These are phyloP conservation scores for Diglossa cyanea DNA, from an alignment of 2,797 vertebrate genomes.

Conservation along the genomic window DNA sequence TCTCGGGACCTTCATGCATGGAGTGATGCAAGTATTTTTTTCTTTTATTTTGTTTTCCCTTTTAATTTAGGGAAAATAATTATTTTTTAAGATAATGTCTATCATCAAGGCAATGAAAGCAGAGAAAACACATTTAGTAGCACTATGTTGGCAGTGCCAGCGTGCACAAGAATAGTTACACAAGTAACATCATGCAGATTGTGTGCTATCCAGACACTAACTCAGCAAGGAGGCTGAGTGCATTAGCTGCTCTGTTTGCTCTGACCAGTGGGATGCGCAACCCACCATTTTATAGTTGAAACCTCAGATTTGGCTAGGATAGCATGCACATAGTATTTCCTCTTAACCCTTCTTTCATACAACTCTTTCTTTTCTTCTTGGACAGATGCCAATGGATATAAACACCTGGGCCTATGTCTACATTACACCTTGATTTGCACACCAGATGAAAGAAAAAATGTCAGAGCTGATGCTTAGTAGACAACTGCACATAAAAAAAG, in stretches of 20 bases:
- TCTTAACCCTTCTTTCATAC: background rate
- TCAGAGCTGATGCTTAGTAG: background rate
- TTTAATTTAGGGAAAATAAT: background rate
- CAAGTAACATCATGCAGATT: background rate
- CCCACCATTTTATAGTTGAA: background rate
- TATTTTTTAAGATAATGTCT: background rate
- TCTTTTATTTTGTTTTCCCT: background rate
- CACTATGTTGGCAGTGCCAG: background rate
- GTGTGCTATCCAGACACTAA: background rate
- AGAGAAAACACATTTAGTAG: background rate
- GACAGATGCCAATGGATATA: background rate
- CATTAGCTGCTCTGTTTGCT: background rate
- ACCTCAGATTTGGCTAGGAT: background rate
- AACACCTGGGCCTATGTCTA: background rate
- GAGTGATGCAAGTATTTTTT: background rate
- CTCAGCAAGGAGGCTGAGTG: background rate
- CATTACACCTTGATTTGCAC: background rate
- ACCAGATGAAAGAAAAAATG: background rate
- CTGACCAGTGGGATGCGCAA: fast-evolving
- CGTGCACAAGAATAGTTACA: background rate
- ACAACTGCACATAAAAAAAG: background rate
- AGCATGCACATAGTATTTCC: background rate
- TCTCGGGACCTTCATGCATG: background rate
- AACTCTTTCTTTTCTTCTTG: background rate
- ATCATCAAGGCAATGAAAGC: background rate